Base-by-base conservation (phyloP, 2,888 invertebrate genomes). In the Gastracanthus pulcherrimus region DNA sequence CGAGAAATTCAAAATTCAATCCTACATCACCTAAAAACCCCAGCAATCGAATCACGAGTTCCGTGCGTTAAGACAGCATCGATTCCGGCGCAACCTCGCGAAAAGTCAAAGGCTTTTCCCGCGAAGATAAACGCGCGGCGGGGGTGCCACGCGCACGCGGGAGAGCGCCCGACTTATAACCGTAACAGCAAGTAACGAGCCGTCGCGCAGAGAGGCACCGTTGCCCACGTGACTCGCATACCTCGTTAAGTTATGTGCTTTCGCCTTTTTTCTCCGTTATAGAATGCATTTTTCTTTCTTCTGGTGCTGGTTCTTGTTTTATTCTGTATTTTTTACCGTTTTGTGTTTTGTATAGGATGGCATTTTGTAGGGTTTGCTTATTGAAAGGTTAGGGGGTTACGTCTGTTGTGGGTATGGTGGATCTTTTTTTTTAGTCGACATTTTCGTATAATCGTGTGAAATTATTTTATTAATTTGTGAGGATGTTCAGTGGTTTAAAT, bases 191-290 rank as follows among this genome's bases (percentile, higher is more conserved):
- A 45, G 5, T 45, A 45, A 45, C 45, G n/a, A 45, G 45, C 13
- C n/a, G n/a, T n/a, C n/a, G n/a, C n/a, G n/a, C 60, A 26, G 26
- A 29, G 31, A 29, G 36, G 64, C 34, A 64, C 11, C n/a, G n/a
- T 34, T 9, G 23, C 29, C 36, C 38, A 26, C 67, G 67, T 67
- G 67, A 67, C 45, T 23, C 26, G 67, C 29, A 67, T 67, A 66
- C 13, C 29, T 67, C 31, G 62, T 6, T 26, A 7, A 62, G 34
- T 62, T 62, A 62, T 62, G n/a, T n/a, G n/a, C 16, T 19, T 34
- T 62, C 62, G 6, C 45, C 45, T 45, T 31, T 62, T 13, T 62
- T 36, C 11, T 62, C 26, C 36, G 16, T 60, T 60, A 11, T 19
- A 16, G n/a, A n/a, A n/a, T n/a, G n/a, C n/a, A n/a, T n/a, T n/a